These are phyloP conservation scores for Serripes groenlandicus DNA, from an alignment of 2,888 invertebrate genomes.

Conservation along the genomic window DNA sequence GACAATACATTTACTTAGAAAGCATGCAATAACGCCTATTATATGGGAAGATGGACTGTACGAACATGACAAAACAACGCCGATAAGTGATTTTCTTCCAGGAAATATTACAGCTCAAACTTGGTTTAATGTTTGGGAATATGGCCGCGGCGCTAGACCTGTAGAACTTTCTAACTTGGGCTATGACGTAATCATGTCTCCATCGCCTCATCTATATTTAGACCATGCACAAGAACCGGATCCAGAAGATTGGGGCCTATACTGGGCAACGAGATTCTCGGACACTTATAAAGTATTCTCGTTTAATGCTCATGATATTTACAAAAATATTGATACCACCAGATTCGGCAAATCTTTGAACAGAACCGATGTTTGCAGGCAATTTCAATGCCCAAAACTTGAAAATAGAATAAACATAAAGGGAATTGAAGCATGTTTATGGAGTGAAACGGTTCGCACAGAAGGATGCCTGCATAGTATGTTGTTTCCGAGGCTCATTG, in stretches of 20 bases:
- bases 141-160: not conserved
- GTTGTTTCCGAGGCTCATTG: conserved; percentile 79
- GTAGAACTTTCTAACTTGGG: conserved; percentile 12
- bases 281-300: conserved; percentile 10
- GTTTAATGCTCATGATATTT: conserved; percentile 9
- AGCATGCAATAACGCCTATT: not conserved
- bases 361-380: not conserved
- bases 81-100: not conserved
- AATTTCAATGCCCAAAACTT: conserved; percentile 10
- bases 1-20: not conserved
- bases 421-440: conserved; percentile 82
- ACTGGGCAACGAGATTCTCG: conserved; percentile 82
- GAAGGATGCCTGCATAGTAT: conserved; percentile 73
- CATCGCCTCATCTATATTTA: conserved; percentile 74
- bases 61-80: no score
- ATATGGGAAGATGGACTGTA: conserved; percentile 24
- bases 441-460: conserved; percentile 78
- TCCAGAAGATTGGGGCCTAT: conserved; percentile 82
- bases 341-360: conserved; percentile 7
- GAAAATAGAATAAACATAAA: not conserved
- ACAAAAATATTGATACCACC: not conserved
- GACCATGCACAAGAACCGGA: conserved; percentile 82
- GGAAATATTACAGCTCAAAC: not conserved
- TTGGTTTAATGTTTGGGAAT: conserved; percentile 12
- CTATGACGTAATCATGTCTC: conserved; percentile 15